Evolutionary conservation across 1,140 invertebrate species (phyloP).

Genomic region (Chionoecetes opilio): DNA sequence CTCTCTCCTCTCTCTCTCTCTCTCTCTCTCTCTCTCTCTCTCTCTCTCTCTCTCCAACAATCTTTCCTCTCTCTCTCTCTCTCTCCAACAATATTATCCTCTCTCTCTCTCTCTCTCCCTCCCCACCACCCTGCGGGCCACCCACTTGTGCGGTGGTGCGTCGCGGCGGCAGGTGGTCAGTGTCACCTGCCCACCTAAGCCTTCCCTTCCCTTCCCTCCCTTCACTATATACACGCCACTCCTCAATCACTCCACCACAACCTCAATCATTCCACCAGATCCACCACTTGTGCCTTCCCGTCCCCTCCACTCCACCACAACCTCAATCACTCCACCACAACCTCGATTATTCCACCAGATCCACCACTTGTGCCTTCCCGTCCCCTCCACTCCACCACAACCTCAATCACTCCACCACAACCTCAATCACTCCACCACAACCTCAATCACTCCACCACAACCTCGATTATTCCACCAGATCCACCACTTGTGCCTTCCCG

Average conservation of each 20-base stretch:
- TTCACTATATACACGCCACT: neutral
- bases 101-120: too few relatives aligned
- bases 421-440: neutral
- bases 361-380: neutral
- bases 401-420: neutral
- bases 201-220: neutral
- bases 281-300: neutral
- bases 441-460: neutral
- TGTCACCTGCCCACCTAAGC: neutral
- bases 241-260: neutral
- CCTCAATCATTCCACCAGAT: neutral
- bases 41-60: too few relatives aligned
- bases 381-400: neutral
- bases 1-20: too few relatives aligned
- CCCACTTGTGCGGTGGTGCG: neutral
- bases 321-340: too few relatives aligned
- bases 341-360: neutral
- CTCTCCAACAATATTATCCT: too few relatives aligned
- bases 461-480: neutral
- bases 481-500: neutral
- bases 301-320: too few relatives aligned
- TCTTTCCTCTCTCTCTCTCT: too few relatives aligned
- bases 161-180: neutral
- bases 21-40: too few relatives aligned
- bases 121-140: too few relatives aligned